Evolutionary conservation across 2,113 vertebrate genomes (phyloP), one percentile per base, ranked within the genome.

Genomic region (Heterotilapia buettikoferi): DNA sequence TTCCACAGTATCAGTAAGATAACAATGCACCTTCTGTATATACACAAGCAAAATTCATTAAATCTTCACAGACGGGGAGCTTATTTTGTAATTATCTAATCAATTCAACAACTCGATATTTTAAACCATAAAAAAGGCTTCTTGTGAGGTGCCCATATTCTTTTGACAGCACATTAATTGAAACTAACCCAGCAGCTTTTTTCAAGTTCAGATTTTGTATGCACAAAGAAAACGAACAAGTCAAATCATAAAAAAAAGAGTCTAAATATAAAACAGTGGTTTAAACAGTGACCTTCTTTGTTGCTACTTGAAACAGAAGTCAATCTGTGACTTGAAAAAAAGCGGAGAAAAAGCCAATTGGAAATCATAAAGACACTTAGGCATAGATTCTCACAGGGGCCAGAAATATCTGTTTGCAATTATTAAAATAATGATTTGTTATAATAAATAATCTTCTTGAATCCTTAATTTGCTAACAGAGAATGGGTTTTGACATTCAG

Each of bases 291-390:
- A 78, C 26, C 26, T 31, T 78, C 26, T 78, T 52, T 52, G 45
- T n/a, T n/a, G 73, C 45, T 33, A n/a, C 0, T 52, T 52, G 26
- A 18, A 89, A 92, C 86, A 84, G 36, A 56, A 24, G 24, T 68
- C 56, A 88, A 13, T 2, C 73, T 5, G 53, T 84, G 57, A 90
- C 82, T 68, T 80, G 7, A 21, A 56, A 89, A 88, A 89, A 90
- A 54, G 50, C 50, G 29, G n/a, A 87, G 91, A 84, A 88, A 76
- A 76, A 83, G 79, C 87, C 61, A 88, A 94, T 89, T 91, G 63
- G 80, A 93, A 92, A 94, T 86, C 18, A 90, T 45, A 90, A 79
- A 84, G 76, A 91, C 87, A 90, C 83, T 90, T 86, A 18, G 26
- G 73, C 52, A 78, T 43, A 61, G 53, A 68, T 43, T 85, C 36